Percentiles rank a stretch among this genome's conserved stretches.
Evolutionary conservation across 2,113 vertebrate species (phyloP).

Genomic region (Pomatorhinus ruficollis): DNA sequence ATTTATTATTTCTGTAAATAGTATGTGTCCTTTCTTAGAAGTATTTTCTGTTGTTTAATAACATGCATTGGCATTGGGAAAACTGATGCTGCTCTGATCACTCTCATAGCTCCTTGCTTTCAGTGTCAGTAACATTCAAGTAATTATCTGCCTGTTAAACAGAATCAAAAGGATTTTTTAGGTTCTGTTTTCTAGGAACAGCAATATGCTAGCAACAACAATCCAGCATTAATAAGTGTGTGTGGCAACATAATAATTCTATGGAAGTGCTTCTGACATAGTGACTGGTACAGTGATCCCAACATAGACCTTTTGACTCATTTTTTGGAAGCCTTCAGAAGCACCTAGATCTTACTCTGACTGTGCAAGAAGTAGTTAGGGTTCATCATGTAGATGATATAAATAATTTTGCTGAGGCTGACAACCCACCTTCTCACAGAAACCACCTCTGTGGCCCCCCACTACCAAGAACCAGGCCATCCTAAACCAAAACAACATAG

Average conservation of each 20-base stretch:
- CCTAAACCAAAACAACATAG: neutral
- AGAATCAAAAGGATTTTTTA: neutral
- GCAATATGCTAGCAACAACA: neutral
- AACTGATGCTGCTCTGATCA: neutral
- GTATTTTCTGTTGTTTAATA: conserved; percentile 34
- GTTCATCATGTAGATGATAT: neutral
- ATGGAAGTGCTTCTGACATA: neutral
- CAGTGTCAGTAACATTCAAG: neutral
- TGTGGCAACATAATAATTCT: neutral
- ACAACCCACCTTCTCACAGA: neutral
- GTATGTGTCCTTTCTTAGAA: neutral
- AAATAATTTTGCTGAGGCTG: neutral
- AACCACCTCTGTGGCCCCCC: neutral
- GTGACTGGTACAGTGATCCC: fast-evolving
- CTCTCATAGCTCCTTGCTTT: neutral
- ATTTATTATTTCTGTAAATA: conserved; percentile 18
- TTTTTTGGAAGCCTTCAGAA: neutral
- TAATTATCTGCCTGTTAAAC: neutral
- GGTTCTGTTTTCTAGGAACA: conserved; percentile 12
- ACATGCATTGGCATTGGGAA: neutral
- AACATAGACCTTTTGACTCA: neutral
- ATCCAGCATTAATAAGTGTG: neutral
- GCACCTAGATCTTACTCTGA: neutral
- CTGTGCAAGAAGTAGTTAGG: neutral
- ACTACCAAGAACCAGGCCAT: neutral